Evolutionary conservation across 1,140 invertebrate species (phyloP).

Genomic region (Galleria mellonella): DNA sequence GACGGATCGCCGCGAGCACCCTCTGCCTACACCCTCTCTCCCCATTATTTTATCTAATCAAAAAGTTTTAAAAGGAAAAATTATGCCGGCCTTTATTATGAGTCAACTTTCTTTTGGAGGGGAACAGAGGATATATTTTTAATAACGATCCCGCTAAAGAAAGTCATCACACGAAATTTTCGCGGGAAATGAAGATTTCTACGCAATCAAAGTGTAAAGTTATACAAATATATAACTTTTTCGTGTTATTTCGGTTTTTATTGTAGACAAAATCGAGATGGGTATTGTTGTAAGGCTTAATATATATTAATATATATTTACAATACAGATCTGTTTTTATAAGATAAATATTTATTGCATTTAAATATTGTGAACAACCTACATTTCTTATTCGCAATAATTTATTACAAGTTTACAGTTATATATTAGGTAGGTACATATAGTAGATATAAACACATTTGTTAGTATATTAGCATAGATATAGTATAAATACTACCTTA

Average conservation of each 20-base stretch:
- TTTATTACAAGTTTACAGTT: too few species aligned
- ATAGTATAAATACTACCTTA: too few species aligned
- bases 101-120: slow-evolving; percentile 70
- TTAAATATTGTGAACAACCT: too few species aligned
- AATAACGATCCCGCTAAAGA: slow-evolving; percentile 64
- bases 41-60: slow-evolving; percentile 76
- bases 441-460: too few species aligned
- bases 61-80: slow-evolving; percentile 76
- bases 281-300: too few species aligned
- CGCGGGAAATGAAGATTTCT: slow-evolving; percentile 16
- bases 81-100: slow-evolving; percentile 75
- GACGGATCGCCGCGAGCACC: slow-evolving; percentile 52
- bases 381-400: too few species aligned
- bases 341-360: too few species aligned
- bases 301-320: too few species aligned
- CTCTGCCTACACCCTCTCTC: slow-evolving; percentile 34
- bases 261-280: too few species aligned
- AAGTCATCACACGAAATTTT: slow-evolving; percentile 42
- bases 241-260: slow-evolving; percentile 1
- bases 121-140: slow-evolving; percentile 66
- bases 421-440: too few species aligned
- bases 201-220: slow-evolving; percentile 28
- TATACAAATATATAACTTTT: slow-evolving; percentile 14
- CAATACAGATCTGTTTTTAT: too few species aligned
- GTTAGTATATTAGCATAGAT: too few species aligned